A percentile compares a stretch with the other conserved stretches of the same genome.
These are phyloP conservation scores for Hexactinellida sp. DNA, from an alignment of 37 sponge, comb jelly and placozoan species.

Conservation along the genomic window DNA sequence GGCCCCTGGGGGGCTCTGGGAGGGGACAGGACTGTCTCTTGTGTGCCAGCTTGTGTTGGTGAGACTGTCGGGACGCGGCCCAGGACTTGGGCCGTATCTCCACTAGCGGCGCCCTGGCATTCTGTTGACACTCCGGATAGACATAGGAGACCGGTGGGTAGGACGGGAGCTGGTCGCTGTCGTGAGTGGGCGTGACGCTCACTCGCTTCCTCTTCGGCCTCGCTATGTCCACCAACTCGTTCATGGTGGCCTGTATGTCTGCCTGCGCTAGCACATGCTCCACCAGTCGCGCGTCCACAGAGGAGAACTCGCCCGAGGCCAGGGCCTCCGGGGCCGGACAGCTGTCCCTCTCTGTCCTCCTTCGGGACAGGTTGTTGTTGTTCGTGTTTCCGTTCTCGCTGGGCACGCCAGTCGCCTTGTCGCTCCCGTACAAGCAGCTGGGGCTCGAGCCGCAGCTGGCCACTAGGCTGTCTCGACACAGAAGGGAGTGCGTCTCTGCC, in stretches of 20 bases:
- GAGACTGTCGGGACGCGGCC: background rate
- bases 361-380: background rate
- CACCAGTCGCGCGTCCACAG: background rate
- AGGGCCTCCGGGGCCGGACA: background rate
- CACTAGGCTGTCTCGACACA: background rate
- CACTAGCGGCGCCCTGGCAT: background rate
- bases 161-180: background rate
- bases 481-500: background rate
- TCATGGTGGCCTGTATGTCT: background rate
- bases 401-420: background rate
- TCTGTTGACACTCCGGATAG: background rate
- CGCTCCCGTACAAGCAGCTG: background rate
- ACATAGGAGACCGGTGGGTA: background rate
- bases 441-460: background rate
- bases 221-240: slow-evolving; percentile 1
- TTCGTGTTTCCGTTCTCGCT: background rate
- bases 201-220: background rate
- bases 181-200: background rate
- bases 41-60: slow-evolving; percentile 12
- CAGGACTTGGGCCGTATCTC: background rate
- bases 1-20: background rate
- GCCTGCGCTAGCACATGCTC: background rate
- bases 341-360: background rate
- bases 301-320: background rate
- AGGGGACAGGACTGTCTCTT: background rate